These are phyloP conservation scores for Ginglymostoma cirratum DNA, from an alignment of 2,113 vertebrate species.

Conservation along the genomic window DNA sequence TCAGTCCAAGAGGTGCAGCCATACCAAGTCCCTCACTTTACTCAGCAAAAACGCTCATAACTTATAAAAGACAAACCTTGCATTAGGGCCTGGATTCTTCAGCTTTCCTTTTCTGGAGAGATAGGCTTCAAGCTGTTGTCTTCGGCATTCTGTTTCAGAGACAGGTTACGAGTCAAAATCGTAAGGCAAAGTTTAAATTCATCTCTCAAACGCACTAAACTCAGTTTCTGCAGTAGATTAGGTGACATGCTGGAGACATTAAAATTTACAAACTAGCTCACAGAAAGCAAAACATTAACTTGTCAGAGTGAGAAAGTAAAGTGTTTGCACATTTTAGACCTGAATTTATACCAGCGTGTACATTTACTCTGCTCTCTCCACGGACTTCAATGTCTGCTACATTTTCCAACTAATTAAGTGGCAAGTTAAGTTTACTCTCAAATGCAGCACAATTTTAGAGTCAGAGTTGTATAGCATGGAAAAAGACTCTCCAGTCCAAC, in stretches of 20 bases:
- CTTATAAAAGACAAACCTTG: neutral
- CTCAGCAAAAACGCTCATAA: neutral
- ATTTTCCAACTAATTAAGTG: neutral
- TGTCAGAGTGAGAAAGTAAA: neutral
- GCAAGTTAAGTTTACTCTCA: neutral
- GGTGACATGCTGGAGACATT: neutral
- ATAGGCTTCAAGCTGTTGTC: slow-evolving; percentile 29
- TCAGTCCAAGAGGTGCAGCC: neutral
- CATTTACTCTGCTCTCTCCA: neutral
- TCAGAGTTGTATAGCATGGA: too few species aligned
- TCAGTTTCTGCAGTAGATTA: neutral
- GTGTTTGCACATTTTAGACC: neutral
- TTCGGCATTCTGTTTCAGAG: slow-evolving; percentile 7
- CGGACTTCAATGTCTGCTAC: neutral
- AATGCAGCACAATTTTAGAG: too few species aligned
- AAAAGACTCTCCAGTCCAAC: too few species aligned
- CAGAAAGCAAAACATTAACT: neutral
- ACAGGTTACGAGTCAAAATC: neutral
- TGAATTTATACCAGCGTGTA: neutral
- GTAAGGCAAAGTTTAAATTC: neutral
- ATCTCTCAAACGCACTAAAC: neutral
- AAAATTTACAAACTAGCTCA: neutral
- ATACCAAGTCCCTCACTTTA: neutral
- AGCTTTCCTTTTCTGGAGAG: slow-evolving; percentile 14
- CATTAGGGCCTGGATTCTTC: neutral